Evolutionary conservation across 2,113 vertebrate species (phyloP), one percentile per base, ranked within the genome.

Genomic region (Scomber colias): DNA sequence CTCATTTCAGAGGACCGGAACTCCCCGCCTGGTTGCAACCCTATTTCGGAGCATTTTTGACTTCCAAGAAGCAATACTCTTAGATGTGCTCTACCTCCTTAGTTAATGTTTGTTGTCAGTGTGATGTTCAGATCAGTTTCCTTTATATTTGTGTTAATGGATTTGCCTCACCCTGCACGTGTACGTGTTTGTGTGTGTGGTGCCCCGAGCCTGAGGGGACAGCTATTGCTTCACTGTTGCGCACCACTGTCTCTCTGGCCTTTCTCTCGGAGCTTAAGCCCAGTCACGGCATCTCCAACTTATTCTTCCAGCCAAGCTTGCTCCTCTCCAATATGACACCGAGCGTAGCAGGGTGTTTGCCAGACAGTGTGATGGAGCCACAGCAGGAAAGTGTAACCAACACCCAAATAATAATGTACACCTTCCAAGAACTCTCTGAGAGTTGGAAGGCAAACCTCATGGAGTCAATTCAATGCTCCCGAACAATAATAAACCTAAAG

Each of bases 191-290:
- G 54, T 77, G 40, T 71, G 50, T 80, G 24, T 70, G 62, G 62
- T 77, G 72, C 62, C 65, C 31, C 53, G 55, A 81, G 86, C 81
- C 71, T 79, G 48, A 55, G 59, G 85, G 86, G 81, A 89, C 77
- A 86, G 81, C 87, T 76, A 70, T 75, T 87, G 79, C 75, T 90
- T 75, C 88, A 92, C 51, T 89, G 87, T 92, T 91, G 87, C 79
- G 82, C 87, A 90, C 89, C 86, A 88, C 75, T 90, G 91, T 92
- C 66, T 56, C 77, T 82, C 77, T 82, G 81, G 77, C 81, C 75
- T 87, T 71, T 75, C 83, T 87, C 77, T 64, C 71, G 19, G n/a
- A 79, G 45, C 51, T 75, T 51, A 65, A 76, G 79, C 73, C 70
- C 60, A 73, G 61, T 86, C 82, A 87, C 70, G 16, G 75, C 76